These are phyloP conservation scores for Alligator sinensis DNA, from an alignment of 2,113 vertebrate genomes.

Conservation along the genomic window DNA sequence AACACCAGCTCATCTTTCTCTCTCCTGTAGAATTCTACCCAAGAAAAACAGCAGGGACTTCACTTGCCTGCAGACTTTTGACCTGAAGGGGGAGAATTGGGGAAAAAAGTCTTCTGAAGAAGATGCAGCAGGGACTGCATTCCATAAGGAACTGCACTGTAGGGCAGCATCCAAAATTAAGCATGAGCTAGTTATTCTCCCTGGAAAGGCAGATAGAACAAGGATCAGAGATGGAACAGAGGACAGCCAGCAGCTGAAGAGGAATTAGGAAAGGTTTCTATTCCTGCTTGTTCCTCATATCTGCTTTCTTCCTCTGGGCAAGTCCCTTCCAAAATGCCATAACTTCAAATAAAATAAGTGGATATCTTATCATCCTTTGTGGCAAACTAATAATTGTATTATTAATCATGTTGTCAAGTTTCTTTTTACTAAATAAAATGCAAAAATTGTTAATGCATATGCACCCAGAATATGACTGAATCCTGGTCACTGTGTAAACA, in stretches of 20 bases:
- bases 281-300: background rate
- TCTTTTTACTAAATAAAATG: background rate
- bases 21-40: background rate
- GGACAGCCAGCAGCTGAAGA: background rate
- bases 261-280: too few species aligned
- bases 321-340: background rate
- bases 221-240: background rate
- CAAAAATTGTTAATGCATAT: background rate
- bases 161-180: background rate
- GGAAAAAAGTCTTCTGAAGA: too few species aligned
- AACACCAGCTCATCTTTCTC: background rate
- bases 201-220: background rate
- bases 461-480: background rate
- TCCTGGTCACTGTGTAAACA: background rate
- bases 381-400: background rate
- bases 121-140: too few species aligned
- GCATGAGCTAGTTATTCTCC: background rate
- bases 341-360: background rate
- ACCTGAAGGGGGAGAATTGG: too few species aligned
- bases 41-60: background rate
- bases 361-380: background rate
- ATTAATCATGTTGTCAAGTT: background rate
- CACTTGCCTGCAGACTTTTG: background rate
- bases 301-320: background rate
- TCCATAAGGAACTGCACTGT: background rate